These are phyloP conservation scores for Pachypsylla venusta DNA, from an alignment of 1,140 invertebrate species.

Conservation along the genomic window DNA sequence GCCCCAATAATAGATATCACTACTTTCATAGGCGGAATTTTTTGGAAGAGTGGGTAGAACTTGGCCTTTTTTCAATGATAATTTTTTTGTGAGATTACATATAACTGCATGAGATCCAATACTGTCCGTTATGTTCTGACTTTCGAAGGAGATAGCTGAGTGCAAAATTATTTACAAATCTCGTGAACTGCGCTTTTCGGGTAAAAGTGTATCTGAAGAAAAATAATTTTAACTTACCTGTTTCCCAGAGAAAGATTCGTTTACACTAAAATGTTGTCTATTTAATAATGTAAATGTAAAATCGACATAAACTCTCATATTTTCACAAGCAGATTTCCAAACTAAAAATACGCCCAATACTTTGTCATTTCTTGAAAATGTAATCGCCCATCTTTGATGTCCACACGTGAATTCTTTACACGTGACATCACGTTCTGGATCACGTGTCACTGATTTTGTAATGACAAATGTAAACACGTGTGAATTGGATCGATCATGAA, in stretches of 20 bases:
- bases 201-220: no score
- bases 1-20: no score
- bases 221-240: no score
- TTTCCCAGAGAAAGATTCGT: constrained; percentile 68
- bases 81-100: no score
- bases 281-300: constrained; percentile 73
- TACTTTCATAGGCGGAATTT: no score
- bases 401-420: constrained; percentile 73
- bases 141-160: no score
- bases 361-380: constrained; percentile 62
- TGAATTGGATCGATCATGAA: constrained; percentile 67
- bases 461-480: constrained; percentile 75
- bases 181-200: no score
- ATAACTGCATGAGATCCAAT: no score
- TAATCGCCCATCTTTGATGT: constrained; percentile 75
- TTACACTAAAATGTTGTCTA: constrained; percentile 69
- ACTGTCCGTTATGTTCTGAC: no score
- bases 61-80: no score
- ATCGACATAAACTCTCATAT: constrained; percentile 62
- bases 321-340: constrained; percentile 56
- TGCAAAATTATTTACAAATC: no score
- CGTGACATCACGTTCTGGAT: constrained; percentile 63
- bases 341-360: constrained; percentile 67
- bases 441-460: constrained; percentile 58
- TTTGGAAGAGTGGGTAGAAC: no score